These are phyloP conservation scores for Heliconius himera DNA, from an alignment of 1,140 invertebrate species.

Conservation along the genomic window DNA sequence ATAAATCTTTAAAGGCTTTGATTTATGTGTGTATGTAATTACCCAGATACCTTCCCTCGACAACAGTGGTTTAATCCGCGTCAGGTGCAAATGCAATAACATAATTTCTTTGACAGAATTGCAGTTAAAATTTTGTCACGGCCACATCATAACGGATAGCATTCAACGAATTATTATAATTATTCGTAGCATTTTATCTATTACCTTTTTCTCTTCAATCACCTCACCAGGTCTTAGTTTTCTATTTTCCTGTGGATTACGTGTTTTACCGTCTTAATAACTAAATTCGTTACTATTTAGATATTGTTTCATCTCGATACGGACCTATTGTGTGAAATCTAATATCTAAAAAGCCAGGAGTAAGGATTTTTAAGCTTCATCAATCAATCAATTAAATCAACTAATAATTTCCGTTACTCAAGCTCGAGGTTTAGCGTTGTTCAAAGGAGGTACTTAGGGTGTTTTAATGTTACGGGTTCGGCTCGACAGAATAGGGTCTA, in stretches of 20 bases:
- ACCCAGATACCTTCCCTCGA: conserved; percentile 55
- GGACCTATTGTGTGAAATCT: conserved; percentile 46
- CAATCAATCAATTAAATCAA: conserved; percentile 57
- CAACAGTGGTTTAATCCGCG: conserved; percentile 62
- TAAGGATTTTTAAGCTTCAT: conserved; percentile 63
- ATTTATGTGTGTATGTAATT: conserved; percentile 52
- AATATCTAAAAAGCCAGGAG: conserved; percentile 69
- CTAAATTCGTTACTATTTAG: conserved; percentile 52
- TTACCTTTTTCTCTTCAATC: conserved; percentile 96
- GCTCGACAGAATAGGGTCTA: conserved; percentile 78
- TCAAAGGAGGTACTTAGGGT: conserved; percentile 59
- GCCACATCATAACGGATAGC: conserved; percentile 74
- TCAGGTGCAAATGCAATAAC: conserved; percentile 73
- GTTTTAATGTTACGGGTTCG: conserved; percentile 76
- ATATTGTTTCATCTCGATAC: conserved; percentile 42
- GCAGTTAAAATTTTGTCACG: conserved; percentile 75
- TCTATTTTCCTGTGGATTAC: conserved; percentile 83
- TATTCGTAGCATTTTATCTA: conserved; percentile 86
- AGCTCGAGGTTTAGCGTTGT: conserved; percentile 62
- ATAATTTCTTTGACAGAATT: conserved; percentile 55
- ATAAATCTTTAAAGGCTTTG: conserved; percentile 7
- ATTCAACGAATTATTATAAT: conserved; percentile 68
- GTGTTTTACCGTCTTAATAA: conserved; percentile 78
- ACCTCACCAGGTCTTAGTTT: conserved; percentile 96
- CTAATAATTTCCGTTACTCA: conserved; percentile 58